A percentile compares a stretch with the other conserved stretches of the same genome.
Evolutionary conservation across 2,888 invertebrate species (phyloP).

Genomic region (Drosophila melanocephala): DNA sequence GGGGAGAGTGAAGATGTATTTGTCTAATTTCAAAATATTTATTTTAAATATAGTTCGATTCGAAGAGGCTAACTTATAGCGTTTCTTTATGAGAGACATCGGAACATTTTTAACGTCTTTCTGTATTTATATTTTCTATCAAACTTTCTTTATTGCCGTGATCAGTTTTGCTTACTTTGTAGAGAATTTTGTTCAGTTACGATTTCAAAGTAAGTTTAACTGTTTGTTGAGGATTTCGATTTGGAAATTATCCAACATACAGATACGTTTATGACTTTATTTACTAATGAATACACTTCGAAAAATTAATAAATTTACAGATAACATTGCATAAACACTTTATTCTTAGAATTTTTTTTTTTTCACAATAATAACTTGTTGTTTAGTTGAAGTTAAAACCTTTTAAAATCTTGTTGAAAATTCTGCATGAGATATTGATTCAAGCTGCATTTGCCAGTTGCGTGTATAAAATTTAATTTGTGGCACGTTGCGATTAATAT

Average conservation of each 20-base stretch:
- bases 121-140: not conserved
- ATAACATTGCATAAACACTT: conserved; percentile 48
- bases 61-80: not conserved
- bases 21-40: not conserved
- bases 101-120: not conserved
- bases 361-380: conserved; percentile 45
- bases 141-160: not conserved
- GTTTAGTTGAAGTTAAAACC: conserved; percentile 31
- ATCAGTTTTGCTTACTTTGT: not conserved
- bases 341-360: conserved; percentile 18
- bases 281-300: not conserved
- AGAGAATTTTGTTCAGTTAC: not conserved
- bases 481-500: conserved; percentile 16
- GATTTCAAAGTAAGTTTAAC: not conserved
- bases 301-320: conserved; percentile 2
- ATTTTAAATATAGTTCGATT: not conserved
- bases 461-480: conserved; percentile 28
- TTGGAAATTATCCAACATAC: not conserved
- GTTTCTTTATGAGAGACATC: not conserved
- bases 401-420: conserved; percentile 10
- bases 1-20: not conserved
- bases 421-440: conserved; percentile 3
- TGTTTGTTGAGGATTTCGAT: not conserved
- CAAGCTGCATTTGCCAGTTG: conserved; percentile 12
- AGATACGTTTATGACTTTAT: not conserved